A percentile compares a stretch with the other conserved stretches of the same genome.
Conservation (phyloP, 1,140 invertebrate species). For the Drosophila gunungcola region DNA sequence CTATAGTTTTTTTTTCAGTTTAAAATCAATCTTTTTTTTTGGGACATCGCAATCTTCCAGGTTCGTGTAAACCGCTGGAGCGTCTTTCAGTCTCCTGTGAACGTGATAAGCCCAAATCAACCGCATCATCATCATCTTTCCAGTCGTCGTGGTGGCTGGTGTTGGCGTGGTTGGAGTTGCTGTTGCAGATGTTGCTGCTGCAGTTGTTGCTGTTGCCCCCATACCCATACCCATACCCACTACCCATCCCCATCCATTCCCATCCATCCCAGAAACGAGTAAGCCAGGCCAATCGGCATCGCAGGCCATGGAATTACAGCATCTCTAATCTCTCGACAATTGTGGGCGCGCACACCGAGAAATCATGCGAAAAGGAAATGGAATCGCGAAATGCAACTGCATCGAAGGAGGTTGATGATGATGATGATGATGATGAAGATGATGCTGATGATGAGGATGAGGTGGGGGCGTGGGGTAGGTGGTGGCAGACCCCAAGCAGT, state of each 20-base stretch:
- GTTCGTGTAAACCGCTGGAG: slow-evolving; percentile 65
- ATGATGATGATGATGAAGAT: background rate
- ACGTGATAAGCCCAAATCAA: slow-evolving; percentile 80
- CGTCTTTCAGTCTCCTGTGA: slow-evolving; percentile 74
- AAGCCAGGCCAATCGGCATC: slow-evolving; percentile 53
- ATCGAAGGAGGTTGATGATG: slow-evolving; percentile 13
- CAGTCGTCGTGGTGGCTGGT: slow-evolving; percentile 46
- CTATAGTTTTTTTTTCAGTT: too few relatives aligned
- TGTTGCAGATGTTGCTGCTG: slow-evolving; percentile 23
- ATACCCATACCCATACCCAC: background rate
- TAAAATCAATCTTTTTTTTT: background rate
- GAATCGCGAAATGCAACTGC: slow-evolving; percentile 74
- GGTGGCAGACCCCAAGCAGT: slow-evolving; percentile 78
- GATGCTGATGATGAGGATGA: background rate
- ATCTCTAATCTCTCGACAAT: slow-evolving; percentile 83
- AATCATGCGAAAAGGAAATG: slow-evolving; percentile 78
- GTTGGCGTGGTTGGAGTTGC: slow-evolving; percentile 54
- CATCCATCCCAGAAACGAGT: slow-evolving; percentile 7
- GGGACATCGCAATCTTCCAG: slow-evolving; percentile 12
- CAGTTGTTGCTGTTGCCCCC: slow-evolving; percentile 24
- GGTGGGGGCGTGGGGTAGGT: slow-evolving; percentile 7
- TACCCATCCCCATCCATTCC: background rate
- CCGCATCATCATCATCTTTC: slow-evolving; percentile 68
- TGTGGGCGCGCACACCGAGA: slow-evolving; percentile 74
- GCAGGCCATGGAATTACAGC: slow-evolving; percentile 73